Percentiles rank a stretch among this genome's conserved stretches.
phyloP scores from a whole-genome alignment of 2,888 invertebrate genomes.

The Tryphoninae sp. region DNA sequence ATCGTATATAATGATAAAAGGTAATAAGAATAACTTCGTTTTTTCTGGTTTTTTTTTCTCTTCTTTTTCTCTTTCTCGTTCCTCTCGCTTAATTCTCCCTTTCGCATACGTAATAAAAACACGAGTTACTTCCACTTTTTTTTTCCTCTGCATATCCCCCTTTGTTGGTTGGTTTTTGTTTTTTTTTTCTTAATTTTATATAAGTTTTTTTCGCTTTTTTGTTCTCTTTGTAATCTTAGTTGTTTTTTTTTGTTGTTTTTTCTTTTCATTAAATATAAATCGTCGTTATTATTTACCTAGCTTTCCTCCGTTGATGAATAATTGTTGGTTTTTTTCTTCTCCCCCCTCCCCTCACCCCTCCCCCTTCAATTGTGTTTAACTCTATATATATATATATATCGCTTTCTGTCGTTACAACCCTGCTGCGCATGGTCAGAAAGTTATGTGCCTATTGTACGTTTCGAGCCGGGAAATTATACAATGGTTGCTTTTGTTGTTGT shows the following conservation, averaged over 20 bases:
- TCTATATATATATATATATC: constrained; percentile 68
- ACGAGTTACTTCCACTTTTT: constrained; percentile 38
- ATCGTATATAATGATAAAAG: constrained; percentile 75
- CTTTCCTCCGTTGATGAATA: constrained; percentile 58
- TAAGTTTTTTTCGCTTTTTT: constrained; percentile 8
- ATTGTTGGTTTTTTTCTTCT: constrained; percentile 30
- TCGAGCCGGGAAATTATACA: constrained; percentile 69
- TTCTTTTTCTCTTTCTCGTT: constrained; percentile 46
- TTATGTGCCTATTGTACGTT: constrained; percentile 71
- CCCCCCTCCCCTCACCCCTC: constrained; percentile 26
- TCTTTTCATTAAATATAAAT: constrained; percentile 48
- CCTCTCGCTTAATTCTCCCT: constrained; percentile 25
- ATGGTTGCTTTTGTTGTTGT: constrained; percentile 46
- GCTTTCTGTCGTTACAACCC: constrained; percentile 67
- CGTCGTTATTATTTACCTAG: constrained; percentile 59
- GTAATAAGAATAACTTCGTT: constrained; percentile 72
- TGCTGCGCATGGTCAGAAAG: constrained; percentile 67
- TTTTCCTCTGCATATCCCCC: background rate
- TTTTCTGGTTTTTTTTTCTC: constrained; percentile 34
- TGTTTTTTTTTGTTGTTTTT: constrained; percentile 8
- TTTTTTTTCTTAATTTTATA: too few relatives aligned
- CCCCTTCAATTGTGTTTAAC: constrained; percentile 48
- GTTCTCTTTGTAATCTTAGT: background rate
- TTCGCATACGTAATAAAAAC: constrained; percentile 49
- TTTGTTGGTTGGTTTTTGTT: background rate